phyloP scores from a whole-genome alignment of 2,888 invertebrate species.

The Cataglyphis cursor region DNA sequence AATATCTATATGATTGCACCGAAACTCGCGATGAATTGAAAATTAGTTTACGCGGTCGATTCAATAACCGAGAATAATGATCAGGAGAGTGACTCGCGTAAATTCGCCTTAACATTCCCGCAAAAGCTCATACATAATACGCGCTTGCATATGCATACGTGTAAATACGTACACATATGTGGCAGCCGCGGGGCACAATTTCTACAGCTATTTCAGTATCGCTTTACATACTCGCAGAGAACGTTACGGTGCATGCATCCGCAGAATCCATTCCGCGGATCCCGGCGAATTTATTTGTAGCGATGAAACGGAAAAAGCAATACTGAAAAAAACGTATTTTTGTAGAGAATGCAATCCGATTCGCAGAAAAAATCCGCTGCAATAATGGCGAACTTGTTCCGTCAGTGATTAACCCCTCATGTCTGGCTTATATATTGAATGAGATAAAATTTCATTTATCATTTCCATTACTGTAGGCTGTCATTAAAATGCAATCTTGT shows the following conservation, averaged over 20 bases:
- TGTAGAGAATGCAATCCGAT: conserved; percentile 51
- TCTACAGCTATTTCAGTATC: conserved; percentile 58
- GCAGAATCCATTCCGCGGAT: conserved; percentile 44
- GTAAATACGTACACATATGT: conserved; percentile 30
- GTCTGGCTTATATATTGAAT: conserved; percentile 26
- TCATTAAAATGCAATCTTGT: conserved; percentile 18
- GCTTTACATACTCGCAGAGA: conserved; percentile 50
- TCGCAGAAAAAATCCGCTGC: conserved; percentile 46
- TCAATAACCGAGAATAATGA: conserved; percentile 9
- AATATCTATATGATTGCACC: not conserved
- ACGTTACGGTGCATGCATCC: conserved; percentile 38
- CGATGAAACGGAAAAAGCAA: conserved; percentile 58
- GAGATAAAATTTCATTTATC: conserved; percentile 32
- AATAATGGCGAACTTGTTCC: conserved; percentile 44
- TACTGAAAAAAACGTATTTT: conserved; percentile 57
- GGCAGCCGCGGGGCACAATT: conserved; percentile 52
- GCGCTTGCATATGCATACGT: conserved; percentile 44
- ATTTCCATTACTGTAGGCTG: not conserved
- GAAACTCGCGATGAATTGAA: not conserved
- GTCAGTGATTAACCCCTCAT: conserved; percentile 40
- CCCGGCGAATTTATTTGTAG: conserved; percentile 55
- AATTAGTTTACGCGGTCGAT: not conserved
- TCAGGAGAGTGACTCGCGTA: not conserved
- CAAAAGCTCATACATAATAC: conserved; percentile 34
- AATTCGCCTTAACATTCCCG: conserved; percentile 43